phyloP scores from a whole-genome alignment of 2,888 invertebrate genomes.

The Hermaeophaga mercurialis region DNA sequence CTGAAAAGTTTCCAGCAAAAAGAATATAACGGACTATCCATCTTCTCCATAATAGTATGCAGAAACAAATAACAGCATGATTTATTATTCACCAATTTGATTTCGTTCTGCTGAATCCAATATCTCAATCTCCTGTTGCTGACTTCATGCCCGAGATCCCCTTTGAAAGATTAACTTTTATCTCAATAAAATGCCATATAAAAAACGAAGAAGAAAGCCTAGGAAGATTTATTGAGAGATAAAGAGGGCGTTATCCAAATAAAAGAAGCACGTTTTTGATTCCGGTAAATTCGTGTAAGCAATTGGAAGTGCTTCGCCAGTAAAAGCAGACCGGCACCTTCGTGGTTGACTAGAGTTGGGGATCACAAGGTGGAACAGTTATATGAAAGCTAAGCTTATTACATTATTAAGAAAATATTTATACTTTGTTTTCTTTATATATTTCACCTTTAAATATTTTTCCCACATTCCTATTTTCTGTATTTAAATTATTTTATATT shows the following conservation, averaged over 20 bases:
- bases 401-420: no score
- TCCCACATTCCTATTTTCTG: no score
- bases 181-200: background rate
- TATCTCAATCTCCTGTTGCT: background rate
- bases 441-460: no score
- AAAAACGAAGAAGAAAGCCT: background rate
- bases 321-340: background rate
- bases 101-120: background rate
- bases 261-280: conserved; percentile 5
- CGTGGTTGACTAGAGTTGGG: no score
- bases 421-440: no score
- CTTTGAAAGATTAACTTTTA: background rate
- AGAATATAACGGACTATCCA: no score
- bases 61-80: background rate
- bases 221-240: background rate
- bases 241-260: conserved; percentile 1
- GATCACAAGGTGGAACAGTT: background rate
- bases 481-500: no score
- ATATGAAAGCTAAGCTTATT: no score
- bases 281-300: conserved; percentile 5
- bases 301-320: background rate
- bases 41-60: no score
- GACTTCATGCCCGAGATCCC: background rate
- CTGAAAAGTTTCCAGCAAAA: background rate
- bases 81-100: background rate